Conservation (phyloP, 1,140 invertebrate species). For the Ladona fulva region DNA sequence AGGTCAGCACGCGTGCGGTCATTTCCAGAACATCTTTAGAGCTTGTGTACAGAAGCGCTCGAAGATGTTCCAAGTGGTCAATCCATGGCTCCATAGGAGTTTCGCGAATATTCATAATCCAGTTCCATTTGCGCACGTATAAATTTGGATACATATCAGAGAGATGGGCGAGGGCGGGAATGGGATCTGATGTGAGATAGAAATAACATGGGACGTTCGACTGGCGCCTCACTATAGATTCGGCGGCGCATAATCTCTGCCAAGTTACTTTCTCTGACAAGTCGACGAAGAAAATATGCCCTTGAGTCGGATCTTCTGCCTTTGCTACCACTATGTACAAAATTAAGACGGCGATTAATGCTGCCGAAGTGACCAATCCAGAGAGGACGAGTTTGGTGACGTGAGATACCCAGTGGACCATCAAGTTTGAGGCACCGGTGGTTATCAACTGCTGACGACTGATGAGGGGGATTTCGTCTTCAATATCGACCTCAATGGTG, state of each 20-base stretch:
- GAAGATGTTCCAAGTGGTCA: background rate
- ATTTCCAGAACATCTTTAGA: background rate
- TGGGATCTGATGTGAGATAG: background rate
- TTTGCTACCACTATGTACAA: background rate
- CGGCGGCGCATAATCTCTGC: background rate
- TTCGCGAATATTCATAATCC: background rate
- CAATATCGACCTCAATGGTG: too few relatives aligned
- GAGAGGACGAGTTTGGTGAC: background rate
- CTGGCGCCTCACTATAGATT: background rate
- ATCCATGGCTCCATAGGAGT: background rate
- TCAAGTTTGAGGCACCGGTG: background rate
- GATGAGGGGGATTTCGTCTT: too few relatives aligned
- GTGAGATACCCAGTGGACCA: background rate
- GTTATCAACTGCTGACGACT: too few relatives aligned
- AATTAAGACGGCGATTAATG: background rate
- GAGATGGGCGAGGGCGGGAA: background rate
- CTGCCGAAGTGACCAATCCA: background rate
- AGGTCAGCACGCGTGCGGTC: background rate
- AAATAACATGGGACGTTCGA: background rate
- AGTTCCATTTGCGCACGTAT: background rate
- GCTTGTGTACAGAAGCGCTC: background rate
- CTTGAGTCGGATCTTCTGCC: background rate
- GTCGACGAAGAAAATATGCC: background rate
- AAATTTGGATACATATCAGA: background rate
- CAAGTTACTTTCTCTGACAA: background rate